Evolutionary conservation across 2,888 invertebrate species (phyloP), one percentile per base, ranked within the genome.

Genomic region (Polymixis lichenea): DNA sequence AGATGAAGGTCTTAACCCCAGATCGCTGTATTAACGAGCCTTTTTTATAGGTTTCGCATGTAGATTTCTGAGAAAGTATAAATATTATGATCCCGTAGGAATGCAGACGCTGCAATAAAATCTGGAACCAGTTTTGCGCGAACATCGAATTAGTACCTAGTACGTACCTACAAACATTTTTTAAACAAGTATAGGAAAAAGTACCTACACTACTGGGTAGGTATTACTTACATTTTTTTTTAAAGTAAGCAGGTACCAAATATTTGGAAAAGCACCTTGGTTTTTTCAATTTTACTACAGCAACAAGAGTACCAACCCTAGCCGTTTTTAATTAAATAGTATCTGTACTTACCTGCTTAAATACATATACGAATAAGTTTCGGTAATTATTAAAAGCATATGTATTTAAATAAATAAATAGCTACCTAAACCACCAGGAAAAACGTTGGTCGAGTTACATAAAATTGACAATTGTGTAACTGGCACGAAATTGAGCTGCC

Each of bases 1-100:
- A 80, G 77, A 82, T 75, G 78, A 73, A 85, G 72, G 71, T 61
- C 70, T 80, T 80, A 75, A 82, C 65, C 73, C 61, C 67, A 74
- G 53, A 67, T 72, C 58, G 67, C 78, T 76, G 73, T 75, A 79
- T 74, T 70, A 67, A 60, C 76, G 71, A 76, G 60, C 56, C 22
- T 69, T 82, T 38, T 79, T 82, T 82, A 77, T 77, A 49, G 49
- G 38, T 60, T 83, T 58, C 60, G 28, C 77, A 69, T 62, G 60
- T 76, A 65, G n/a, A 49, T 61, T 67, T 72, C 71, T 81, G 32
- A 38, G 62, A 80, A 65, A 61, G 38, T 25, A 66, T 56, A 66
- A 66, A 61, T 79, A 28, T 66, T 80, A 79, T 58, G 77, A 67
- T 67, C 66, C 66, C 43, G 58, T 67, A 49, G 55, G 25, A 46